A percentile compares a stretch with the other conserved stretches of the same genome.
phyloP scores from a whole-genome alignment of 2,888 invertebrate species.

The Synergus laeviventris region DNA sequence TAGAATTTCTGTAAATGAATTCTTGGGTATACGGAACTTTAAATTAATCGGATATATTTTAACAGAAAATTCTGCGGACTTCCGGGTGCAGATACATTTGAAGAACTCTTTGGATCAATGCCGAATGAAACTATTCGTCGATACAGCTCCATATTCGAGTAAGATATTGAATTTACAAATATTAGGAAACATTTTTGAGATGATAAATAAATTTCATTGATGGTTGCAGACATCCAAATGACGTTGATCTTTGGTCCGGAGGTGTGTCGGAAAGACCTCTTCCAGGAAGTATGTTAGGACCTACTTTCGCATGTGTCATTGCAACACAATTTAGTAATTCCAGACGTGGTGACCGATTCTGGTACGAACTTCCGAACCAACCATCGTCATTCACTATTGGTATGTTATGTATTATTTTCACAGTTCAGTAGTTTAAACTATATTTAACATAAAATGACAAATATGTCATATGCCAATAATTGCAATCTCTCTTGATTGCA shows the following conservation, averaged over 20 bases:
- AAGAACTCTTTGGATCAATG: conserved; percentile 91
- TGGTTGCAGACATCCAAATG: conserved; percentile 85
- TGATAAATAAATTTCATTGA: neutral
- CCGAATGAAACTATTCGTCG: conserved; percentile 90
- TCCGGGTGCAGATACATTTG: conserved; percentile 86
- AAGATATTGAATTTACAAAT: conserved; percentile 66
- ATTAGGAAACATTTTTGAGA: neutral
- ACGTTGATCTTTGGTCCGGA: conserved; percentile 96
- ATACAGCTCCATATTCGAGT: conserved; percentile 90
- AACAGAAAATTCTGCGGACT: conserved; percentile 90
- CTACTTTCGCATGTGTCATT: conserved; percentile 95
- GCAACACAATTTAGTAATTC: conserved; percentile 95
- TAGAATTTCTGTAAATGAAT: neutral
- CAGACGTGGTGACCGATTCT: conserved; percentile 93
- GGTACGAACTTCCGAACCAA: conserved; percentile 95
- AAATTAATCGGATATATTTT: conserved; percentile 12
- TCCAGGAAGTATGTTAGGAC: conserved; percentile 94
- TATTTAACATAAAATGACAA: neutral
- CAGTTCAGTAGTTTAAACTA: neutral
- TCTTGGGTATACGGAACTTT: neutral
- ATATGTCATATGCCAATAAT: neutral
- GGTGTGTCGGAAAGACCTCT: conserved; percentile 94
- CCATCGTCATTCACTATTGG: conserved; percentile 91
- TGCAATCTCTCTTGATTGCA: neutral
- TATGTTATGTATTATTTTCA: conserved; percentile 61